Evolutionary conservation across 2,113 vertebrate genomes (phyloP).

Genomic region (Xenus cinereus): DNA sequence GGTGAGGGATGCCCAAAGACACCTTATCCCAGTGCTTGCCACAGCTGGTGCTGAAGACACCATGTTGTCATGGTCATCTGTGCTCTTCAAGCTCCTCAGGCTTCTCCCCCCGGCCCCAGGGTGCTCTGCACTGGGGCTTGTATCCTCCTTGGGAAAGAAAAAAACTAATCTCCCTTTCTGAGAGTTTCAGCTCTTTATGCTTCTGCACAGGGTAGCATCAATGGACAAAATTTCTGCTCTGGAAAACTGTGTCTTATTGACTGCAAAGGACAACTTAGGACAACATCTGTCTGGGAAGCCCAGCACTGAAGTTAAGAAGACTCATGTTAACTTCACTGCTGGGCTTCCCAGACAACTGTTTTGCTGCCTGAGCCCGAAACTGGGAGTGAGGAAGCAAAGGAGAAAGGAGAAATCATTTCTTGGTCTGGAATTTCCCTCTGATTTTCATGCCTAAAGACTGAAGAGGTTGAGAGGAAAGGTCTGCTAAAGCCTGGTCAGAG

Average conservation of each 20-base stretch:
- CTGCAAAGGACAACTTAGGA: background rate
- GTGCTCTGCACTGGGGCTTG: background rate
- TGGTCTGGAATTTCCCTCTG: background rate
- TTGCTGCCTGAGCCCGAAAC: background rate
- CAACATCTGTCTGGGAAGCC: no score
- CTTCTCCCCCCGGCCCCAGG: no score
- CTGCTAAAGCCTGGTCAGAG: background rate
- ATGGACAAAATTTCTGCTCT: background rate
- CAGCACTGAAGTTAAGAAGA: no score
- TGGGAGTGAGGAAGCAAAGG: accelerated
- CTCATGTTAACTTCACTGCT: background rate
- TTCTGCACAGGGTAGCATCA: background rate
- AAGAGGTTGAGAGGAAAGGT: background rate
- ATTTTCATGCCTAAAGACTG: background rate
- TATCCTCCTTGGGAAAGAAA: background rate
- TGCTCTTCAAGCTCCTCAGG: background rate
- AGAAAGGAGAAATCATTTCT: background rate
- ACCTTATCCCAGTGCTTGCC: background rate
- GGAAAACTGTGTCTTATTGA: background rate
- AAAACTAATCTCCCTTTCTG: background rate
- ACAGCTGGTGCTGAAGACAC: background rate
- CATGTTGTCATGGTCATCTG: background rate
- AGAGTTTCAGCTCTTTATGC: background rate
- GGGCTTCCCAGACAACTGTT: background rate
- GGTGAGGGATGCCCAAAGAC: background rate